Conservation (phyloP, 2,113 vertebrate genomes). For the Spea bombifrons region DNA sequence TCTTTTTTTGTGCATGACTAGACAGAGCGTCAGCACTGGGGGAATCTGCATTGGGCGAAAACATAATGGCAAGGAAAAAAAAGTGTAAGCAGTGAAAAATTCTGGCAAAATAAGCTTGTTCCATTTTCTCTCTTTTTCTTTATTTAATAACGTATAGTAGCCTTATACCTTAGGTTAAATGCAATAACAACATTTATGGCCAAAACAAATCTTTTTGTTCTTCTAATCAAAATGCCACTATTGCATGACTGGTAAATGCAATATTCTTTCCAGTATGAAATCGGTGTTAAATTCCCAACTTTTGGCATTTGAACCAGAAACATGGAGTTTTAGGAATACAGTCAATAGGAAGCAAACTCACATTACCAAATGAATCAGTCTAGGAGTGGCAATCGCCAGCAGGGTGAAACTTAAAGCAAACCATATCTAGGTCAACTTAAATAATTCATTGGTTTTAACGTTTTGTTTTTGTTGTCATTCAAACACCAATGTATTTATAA, state of each 20-base stretch:
- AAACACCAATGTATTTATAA: neutral
- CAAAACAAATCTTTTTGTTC: neutral
- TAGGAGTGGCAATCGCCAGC: slow-evolving; percentile 29
- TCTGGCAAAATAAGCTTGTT: no score
- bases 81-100: neutral
- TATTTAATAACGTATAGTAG: no score
- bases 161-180: no score
- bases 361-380: slow-evolving; percentile 38
- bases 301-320: slow-evolving; percentile 21
- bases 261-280: neutral
- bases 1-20: slow-evolving; percentile 19
- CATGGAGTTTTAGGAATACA: slow-evolving; percentile 31
- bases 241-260: neutral
- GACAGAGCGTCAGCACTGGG: slow-evolving; percentile 10
- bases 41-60: neutral
- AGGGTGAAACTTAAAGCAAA: slow-evolving; percentile 21
- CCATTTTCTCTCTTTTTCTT: no score
- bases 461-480: neutral
- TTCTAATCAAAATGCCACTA: neutral
- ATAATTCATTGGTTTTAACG: neutral
- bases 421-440: slow-evolving; percentile 31
- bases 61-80: slow-evolving; percentile 13
- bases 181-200: neutral
- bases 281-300: neutral
- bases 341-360: slow-evolving; percentile 31